Evolutionary conservation across 2,113 vertebrate species (phyloP).

Genomic region (Climacteris rufus): DNA sequence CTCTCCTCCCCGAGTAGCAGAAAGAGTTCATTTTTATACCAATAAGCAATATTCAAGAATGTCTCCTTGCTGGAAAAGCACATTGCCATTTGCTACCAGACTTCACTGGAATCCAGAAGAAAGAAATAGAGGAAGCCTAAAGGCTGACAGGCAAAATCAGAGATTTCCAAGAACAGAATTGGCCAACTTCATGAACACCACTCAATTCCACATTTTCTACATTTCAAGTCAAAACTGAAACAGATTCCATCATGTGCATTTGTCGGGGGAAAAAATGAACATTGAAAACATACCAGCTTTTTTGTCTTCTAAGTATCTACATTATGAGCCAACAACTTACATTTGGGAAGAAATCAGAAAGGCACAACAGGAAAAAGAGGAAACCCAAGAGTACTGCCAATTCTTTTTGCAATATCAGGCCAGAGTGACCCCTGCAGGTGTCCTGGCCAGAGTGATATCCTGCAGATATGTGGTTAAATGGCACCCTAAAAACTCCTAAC

Average conservation of each 20-base stretch:
- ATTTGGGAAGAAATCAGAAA: not conserved
- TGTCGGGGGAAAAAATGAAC: not conserved
- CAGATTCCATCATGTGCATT: not conserved
- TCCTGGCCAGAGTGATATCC: not conserved
- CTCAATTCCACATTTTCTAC: not conserved
- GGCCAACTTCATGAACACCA: not conserved
- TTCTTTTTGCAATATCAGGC: not conserved
- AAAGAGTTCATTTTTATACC: not conserved
- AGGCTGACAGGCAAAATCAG: not conserved
- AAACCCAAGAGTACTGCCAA: constrained; percentile 1
- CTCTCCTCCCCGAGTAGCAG: not conserved
- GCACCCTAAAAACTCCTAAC: not conserved
- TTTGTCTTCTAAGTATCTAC: not conserved
- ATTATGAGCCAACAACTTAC: not conserved
- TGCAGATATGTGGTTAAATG: not conserved
- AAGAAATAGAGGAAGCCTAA: not conserved
- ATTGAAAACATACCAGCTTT: not conserved
- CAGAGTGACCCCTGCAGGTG: not conserved
- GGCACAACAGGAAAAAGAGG: constrained; percentile 14
- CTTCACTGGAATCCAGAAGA: not conserved
- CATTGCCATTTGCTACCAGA: not conserved
- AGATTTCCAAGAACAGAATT: not conserved
- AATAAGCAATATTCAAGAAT: not conserved
- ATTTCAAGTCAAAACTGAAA: not conserved
- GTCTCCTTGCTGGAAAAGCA: not conserved